phyloP scores from a whole-genome alignment of 1,140 invertebrate species.

The Samia ricini region DNA sequence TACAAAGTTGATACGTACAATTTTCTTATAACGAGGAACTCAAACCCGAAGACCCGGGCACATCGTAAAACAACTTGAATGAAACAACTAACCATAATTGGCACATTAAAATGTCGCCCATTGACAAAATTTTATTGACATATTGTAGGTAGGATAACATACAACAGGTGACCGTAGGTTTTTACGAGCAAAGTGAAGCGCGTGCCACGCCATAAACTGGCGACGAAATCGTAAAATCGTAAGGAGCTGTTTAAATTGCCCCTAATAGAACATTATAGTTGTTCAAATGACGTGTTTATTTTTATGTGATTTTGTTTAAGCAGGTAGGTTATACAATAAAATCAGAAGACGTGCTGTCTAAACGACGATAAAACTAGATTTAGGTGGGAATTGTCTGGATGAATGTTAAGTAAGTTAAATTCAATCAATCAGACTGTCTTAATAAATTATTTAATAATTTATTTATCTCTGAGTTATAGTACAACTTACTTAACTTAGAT shows the following conservation, averaged over 20 bases:
- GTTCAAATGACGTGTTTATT: slow-evolving; percentile 40
- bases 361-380: slow-evolving; percentile 26
- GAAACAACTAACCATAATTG: slow-evolving; percentile 49
- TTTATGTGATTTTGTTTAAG: slow-evolving; percentile 39
- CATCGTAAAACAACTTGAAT: slow-evolving; percentile 39
- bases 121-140: slow-evolving; percentile 55
- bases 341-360: slow-evolving; percentile 24
- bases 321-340: slow-evolving; percentile 33
- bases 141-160: slow-evolving; percentile 38
- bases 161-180: slow-evolving; percentile 66
- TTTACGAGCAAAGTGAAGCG: slow-evolving; percentile 45
- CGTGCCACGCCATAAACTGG: slow-evolving; percentile 43
- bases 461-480: too few relatives aligned
- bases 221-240: slow-evolving; percentile 53
- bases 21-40: not conserved
- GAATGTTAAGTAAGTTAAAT: slow-evolving; percentile 10
- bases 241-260: slow-evolving; percentile 43
- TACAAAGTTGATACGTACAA: not conserved
- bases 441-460: not conserved
- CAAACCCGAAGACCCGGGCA: slow-evolving; percentile 6
- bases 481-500: too few relatives aligned
- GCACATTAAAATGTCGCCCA: slow-evolving; percentile 47
- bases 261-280: slow-evolving; percentile 49
- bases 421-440: not conserved
- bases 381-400: slow-evolving; percentile 14